Percentiles rank a stretch among this genome's conserved stretches.
Conservation (phyloP, 1,140 invertebrate species). For the Aphaenogaster ashmeadi region DNA sequence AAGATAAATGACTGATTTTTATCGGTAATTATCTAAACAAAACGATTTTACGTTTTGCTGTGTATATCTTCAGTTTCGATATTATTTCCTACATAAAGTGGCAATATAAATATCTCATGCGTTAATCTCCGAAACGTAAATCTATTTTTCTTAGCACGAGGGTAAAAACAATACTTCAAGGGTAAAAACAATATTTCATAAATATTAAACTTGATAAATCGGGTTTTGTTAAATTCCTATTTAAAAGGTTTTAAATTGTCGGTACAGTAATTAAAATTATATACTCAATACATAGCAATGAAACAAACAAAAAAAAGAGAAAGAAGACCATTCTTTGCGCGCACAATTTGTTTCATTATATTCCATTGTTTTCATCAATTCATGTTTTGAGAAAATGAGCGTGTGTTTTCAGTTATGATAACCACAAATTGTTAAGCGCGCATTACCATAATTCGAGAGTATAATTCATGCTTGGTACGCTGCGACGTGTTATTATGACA, state of each 20-base stretch:
- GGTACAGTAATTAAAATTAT: not conserved
- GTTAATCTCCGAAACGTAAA: not conserved
- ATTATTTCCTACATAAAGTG: not conserved
- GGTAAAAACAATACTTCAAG: not conserved
- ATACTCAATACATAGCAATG: too few species aligned
- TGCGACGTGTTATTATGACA: slow-evolving; percentile 17
- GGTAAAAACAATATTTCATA: not conserved
- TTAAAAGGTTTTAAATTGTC: not conserved
- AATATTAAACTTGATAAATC: not conserved
- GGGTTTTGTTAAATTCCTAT: not conserved
- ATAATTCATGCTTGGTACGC: not conserved
- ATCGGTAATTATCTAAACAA: not conserved
- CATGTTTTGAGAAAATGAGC: not conserved
- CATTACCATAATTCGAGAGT: slow-evolving; percentile 8
- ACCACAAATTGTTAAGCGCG: slow-evolving; percentile 3
- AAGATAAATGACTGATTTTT: not conserved
- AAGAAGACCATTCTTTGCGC: not conserved
- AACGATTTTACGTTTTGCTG: not conserved
- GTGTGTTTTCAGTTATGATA: not conserved
- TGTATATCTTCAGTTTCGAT: not conserved
- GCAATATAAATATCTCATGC: not conserved
- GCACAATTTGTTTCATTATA: not conserved
- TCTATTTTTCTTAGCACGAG: not conserved
- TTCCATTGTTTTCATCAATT: not conserved
- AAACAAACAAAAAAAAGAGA: not conserved